Evolutionary conservation across 2,888 invertebrate species (phyloP).

Genomic region (Saturnia japonica): DNA sequence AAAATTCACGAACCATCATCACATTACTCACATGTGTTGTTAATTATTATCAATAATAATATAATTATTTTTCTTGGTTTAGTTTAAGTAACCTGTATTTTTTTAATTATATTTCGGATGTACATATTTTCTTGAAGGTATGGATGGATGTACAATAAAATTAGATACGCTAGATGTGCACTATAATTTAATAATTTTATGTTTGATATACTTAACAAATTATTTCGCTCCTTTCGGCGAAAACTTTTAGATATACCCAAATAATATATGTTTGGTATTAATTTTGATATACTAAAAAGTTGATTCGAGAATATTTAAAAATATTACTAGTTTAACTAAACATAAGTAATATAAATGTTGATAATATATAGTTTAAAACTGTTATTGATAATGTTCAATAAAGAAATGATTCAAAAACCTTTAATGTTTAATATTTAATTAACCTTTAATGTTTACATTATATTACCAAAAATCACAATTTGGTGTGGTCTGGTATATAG

Average conservation of each 20-base stretch:
- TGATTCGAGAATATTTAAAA: too few species aligned
- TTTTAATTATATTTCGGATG: not conserved
- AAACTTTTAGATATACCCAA: not conserved
- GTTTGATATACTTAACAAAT: not conserved
- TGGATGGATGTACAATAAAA: not conserved
- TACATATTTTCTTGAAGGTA: not conserved
- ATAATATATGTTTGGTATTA: not conserved
- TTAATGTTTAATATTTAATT: too few species aligned
- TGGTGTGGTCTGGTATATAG: too few species aligned
- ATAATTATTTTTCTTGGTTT: not conserved
- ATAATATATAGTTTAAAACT: too few species aligned
- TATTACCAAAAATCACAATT: too few species aligned
- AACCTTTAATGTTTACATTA: too few species aligned
- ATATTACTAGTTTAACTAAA: too few species aligned
- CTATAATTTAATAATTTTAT: not conserved
- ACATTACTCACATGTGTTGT: not conserved
- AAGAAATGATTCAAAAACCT: too few species aligned
- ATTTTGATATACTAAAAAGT: not conserved
- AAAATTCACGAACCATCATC: not conserved
- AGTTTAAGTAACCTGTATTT: not conserved
- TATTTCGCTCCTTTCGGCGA: not conserved
- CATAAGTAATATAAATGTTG: too few species aligned
- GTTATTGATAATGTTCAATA: too few species aligned
- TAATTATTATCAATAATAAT: not conserved
- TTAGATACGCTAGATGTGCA: not conserved